These are phyloP conservation scores for Sakesphorus luctuosus DNA, from an alignment of 2,113 vertebrate species.

Conservation along the genomic window DNA sequence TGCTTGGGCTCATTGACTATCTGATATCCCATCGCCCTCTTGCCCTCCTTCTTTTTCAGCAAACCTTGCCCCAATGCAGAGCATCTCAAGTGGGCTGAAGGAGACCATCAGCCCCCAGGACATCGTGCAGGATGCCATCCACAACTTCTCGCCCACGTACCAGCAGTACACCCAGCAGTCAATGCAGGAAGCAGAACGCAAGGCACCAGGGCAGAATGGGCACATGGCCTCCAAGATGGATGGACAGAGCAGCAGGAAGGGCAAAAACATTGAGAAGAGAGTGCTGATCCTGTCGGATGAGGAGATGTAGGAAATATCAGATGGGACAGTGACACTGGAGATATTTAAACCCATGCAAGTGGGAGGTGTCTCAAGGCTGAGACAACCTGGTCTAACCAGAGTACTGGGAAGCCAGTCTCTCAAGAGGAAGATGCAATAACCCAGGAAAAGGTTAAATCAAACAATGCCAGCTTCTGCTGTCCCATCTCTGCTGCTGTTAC, in stretches of 20 bases:
- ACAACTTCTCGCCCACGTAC: constrained; percentile 89
- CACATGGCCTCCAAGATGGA: constrained; percentile 32
- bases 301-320: constrained; percentile 78
- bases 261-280: constrained; percentile 87
- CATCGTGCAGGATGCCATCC: constrained; percentile 93
- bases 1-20: accelerated
- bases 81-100: constrained; percentile 93
- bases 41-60: constrained; percentile 65
- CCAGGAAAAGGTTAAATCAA: not conserved
- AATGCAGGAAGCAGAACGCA: constrained; percentile 84
- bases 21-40: not conserved
- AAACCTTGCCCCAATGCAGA: constrained; percentile 88
- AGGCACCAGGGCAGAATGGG: constrained; percentile 67
- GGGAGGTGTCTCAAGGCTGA: not conserved
- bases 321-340: not conserved
- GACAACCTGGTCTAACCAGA: not conserved
- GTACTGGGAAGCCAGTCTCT: not conserved
- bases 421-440: not conserved
- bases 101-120: constrained; percentile 93
- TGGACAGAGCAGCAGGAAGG: constrained; percentile 30
- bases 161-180: constrained; percentile 93
- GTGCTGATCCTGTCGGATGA: constrained; percentile 90
- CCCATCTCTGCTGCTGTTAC: not conserved
- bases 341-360: not conserved
- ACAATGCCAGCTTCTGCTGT: constrained; percentile 7